A percentile compares a stretch with the other conserved stretches of the same genome.
phyloP scores from a whole-genome alignment of 2,888 invertebrate species.

The Cactoblastis cactorum region DNA sequence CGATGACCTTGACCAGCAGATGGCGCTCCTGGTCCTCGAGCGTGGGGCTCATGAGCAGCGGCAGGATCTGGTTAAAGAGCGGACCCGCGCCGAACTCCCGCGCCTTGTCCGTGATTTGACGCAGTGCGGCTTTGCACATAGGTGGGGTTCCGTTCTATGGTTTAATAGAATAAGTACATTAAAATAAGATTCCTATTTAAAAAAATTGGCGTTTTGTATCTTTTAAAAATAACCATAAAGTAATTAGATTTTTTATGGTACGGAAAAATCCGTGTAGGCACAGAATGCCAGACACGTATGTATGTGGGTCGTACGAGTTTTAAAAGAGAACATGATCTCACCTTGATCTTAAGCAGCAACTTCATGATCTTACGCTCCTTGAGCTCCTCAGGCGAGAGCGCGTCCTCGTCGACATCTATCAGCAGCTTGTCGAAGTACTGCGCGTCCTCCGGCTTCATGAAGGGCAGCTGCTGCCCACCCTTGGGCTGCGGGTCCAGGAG shows the following conservation, averaged over 20 bases:
- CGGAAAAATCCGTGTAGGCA: too few relatives aligned
- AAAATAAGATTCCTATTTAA: too few relatives aligned
- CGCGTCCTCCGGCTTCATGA: constrained; percentile 99
- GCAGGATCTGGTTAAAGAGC: constrained; percentile 98
- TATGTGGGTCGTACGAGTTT: too few relatives aligned
- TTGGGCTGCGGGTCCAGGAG: constrained; percentile 98
- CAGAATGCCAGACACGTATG: too few relatives aligned
- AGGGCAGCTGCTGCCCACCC: constrained; percentile 93
- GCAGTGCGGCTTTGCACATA: constrained; percentile 97
- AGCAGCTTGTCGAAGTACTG: constrained; percentile 99
- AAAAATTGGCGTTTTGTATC: too few relatives aligned
- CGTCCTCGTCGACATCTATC: constrained; percentile 98
- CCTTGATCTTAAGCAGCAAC: constrained; percentile 96
- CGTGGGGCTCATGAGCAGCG: constrained; percentile 99
- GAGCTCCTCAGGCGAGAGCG: constrained; percentile 96
- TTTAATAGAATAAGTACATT: too few relatives aligned
- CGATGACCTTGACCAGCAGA: constrained; percentile 98
- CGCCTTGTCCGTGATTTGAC: constrained; percentile 99
- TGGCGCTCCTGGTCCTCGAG: constrained; percentile 99
- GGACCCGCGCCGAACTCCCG: constrained; percentile 99
- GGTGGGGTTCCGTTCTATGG: constrained; percentile 98
- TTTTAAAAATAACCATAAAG: too few relatives aligned
- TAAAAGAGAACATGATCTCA: constrained; percentile 20
- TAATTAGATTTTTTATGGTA: too few relatives aligned
- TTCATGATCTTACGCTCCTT: constrained; percentile 99